A percentile compares a stretch with the other conserved stretches of the same genome.
Evolutionary conservation across 2,113 vertebrate genomes (phyloP).

Genomic region (Leptocoma aspasia): DNA sequence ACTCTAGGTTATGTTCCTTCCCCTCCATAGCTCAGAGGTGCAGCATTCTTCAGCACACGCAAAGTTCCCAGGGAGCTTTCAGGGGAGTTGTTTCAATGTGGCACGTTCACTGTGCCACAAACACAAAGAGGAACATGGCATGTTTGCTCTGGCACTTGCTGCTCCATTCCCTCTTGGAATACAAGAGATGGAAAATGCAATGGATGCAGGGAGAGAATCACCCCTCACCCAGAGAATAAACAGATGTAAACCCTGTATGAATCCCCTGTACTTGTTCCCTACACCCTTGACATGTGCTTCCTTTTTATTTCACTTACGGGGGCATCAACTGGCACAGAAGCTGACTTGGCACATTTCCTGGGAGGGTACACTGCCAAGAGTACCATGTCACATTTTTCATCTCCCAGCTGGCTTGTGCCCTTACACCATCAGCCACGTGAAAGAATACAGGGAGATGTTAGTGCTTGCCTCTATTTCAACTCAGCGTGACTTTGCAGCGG

Average conservation of each 20-base stretch:
- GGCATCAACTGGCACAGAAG: not conserved
- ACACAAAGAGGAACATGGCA: fast-evolving
- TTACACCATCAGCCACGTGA: not conserved
- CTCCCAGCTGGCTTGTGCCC: not conserved
- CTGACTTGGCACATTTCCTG: not conserved
- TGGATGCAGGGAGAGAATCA: too few relatives aligned
- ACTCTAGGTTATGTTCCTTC: not conserved
- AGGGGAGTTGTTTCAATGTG: not conserved
- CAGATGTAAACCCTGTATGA: fast-evolving
- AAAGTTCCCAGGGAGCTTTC: not conserved
- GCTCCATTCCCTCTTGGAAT: not conserved
- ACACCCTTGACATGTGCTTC: not conserved
- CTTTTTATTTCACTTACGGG: not conserved
- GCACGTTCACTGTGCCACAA: not conserved
- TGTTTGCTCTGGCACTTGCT: not conserved
- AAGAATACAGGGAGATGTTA: not conserved
- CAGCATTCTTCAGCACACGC: not conserved
- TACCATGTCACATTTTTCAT: not conserved
- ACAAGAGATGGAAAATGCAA: not conserved
- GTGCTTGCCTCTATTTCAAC: not conserved
- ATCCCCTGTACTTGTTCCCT: too few relatives aligned
- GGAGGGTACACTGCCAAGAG: not conserved
- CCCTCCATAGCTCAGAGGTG: not conserved
- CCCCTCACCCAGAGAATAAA: fast-evolving
- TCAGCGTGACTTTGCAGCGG: not conserved